Evolutionary conservation across 2,888 invertebrate genomes (phyloP).

Genomic region (Eristalinus sepulchralis): DNA sequence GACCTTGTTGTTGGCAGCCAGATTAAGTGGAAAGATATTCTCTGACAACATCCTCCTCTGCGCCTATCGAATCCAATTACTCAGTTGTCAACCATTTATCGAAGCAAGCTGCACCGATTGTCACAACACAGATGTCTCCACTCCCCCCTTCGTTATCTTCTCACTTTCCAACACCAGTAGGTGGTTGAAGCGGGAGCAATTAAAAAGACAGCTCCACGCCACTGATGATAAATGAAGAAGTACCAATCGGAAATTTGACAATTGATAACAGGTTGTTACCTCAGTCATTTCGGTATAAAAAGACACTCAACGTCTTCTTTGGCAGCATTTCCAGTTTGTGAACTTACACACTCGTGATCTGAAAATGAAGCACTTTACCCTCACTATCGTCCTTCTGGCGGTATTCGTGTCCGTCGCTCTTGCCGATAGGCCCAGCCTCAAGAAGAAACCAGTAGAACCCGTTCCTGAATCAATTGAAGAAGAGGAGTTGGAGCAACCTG

Average conservation of each 20-base stretch:
- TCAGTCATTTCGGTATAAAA: constrained; percentile 35
- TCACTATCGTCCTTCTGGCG: constrained; percentile 20
- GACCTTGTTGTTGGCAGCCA: not conserved
- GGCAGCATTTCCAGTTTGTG: not conserved
- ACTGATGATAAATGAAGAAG: constrained; percentile 26
- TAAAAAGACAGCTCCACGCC: constrained; percentile 37
- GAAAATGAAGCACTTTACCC: constrained; percentile 40
- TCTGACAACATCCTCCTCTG: not conserved
- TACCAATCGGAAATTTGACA: constrained; percentile 14
- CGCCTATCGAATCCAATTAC: constrained; percentile 9
- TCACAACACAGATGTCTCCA: constrained; percentile 21
- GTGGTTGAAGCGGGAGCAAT: constrained; percentile 23
- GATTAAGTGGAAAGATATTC: not conserved
- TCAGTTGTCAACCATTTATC: constrained; percentile 5
- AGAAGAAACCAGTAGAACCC: not conserved
- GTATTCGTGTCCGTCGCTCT: constrained; percentile 21
- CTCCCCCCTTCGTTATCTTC: constrained; percentile 12
- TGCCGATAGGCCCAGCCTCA: not conserved
- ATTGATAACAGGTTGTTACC: not conserved
- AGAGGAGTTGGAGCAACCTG: not conserved
- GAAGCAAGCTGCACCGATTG: constrained; percentile 17
- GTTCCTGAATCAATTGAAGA: not conserved
- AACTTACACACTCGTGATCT: not conserved
- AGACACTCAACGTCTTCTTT: not conserved
- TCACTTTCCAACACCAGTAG: constrained; percentile 1